Base-by-base conservation (phyloP, 2,888 invertebrate species). In the Cheilosia vernalis region DNA sequence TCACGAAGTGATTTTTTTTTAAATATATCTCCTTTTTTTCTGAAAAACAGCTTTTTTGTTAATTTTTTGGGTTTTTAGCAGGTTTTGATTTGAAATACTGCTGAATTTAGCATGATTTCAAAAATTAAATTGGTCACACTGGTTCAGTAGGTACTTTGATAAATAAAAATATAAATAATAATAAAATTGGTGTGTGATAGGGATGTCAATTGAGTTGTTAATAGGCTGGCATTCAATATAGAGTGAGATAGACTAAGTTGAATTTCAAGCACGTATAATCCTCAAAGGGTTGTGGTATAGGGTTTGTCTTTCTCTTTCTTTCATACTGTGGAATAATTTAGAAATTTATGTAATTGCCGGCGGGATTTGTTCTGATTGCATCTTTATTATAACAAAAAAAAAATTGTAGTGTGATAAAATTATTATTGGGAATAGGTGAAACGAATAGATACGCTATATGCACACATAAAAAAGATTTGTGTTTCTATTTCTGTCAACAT, bases 81-180 rank as follows among this genome's bases (percentile, higher is more conserved):
- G n/a, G n/a, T n/a, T n/a, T n/a, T n/a, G n/a, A n/a, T n/a, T n/a
- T n/a, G n/a, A n/a, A n/a, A n/a, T n/a, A n/a, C n/a, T n/a, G n/a
- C n/a, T n/a, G n/a, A n/a, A n/a, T n/a, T n/a, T n/a, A n/a, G n/a
- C n/a, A n/a, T n/a, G n/a, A n/a, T n/a, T n/a, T n/a, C n/a, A n/a
- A n/a, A n/a, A n/a, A n/a, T n/a, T n/a, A n/a, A n/a, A n/a, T n/a
- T n/a, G n/a, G n/a, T n/a, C n/a, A n/a, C n/a, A n/a, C n/a, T n/a
- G n/a, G n/a, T n/a, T n/a, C n/a, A n/a, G n/a, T n/a, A n/a, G n/a
- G n/a, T n/a, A 81, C 61, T 56, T 60, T 80, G 67, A 70, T 70
- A 76, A 84, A 85, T 77, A 63, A 76, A 81, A 85, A 76, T 81
- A 80, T 80, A 80, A 81, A 85, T 85, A 85, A 85, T 81, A 81